Evolutionary conservation across 1,140 invertebrate genomes (phyloP).

Genomic region (Rhynchophorus ferrugineus): DNA sequence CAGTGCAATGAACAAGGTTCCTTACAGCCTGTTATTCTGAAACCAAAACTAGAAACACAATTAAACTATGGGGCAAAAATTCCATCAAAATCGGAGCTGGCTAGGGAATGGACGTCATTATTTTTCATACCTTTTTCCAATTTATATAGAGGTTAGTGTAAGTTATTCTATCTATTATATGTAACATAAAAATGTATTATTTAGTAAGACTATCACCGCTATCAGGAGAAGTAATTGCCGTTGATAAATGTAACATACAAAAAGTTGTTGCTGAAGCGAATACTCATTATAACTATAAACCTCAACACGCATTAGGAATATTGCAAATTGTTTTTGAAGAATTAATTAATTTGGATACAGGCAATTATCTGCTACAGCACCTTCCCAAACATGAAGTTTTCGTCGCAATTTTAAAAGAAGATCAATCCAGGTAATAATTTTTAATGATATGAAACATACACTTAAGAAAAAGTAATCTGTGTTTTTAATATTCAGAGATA

Average conservation of each 20-base stretch:
- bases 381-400: constrained; percentile 40
- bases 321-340: constrained; percentile 41
- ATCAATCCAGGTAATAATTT: constrained; percentile 3
- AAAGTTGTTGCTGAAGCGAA: constrained; percentile 38
- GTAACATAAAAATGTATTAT: no score
- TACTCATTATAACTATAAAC: constrained; percentile 38
- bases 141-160: constrained; percentile 41
- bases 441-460: constrained; percentile 3
- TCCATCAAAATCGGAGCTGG: constrained; percentile 40
- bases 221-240: constrained; percentile 38
- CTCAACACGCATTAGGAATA: constrained; percentile 30
- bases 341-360: constrained; percentile 34
- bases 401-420: constrained; percentile 36
- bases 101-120: constrained; percentile 42
- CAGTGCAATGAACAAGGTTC: constrained; percentile 17
- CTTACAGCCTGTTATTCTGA: constrained; percentile 33
- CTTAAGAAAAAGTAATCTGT: no score
- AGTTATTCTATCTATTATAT: no score
- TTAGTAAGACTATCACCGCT: constrained; percentile 38
- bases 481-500: no score
- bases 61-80: constrained; percentile 41
- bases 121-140: constrained; percentile 41
- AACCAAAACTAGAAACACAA: constrained; percentile 46
- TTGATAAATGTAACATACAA: constrained; percentile 39
- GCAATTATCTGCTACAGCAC: constrained; percentile 43